Conservation (phyloP, 2,797 vertebrate genomes). For the Lindbergichthys nudifrons region DNA sequence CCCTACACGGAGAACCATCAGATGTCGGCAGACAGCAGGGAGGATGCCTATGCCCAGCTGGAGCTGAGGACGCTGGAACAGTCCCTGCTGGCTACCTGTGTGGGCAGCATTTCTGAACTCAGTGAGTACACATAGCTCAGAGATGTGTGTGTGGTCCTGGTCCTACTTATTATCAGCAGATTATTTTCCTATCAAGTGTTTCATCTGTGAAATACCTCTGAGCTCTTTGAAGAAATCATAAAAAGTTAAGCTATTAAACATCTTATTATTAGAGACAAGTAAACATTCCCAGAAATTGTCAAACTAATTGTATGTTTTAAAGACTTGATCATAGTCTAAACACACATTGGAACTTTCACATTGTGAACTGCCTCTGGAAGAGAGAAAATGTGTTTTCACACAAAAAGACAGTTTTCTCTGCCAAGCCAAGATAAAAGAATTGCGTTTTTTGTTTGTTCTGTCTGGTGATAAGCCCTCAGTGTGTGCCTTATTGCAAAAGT, state of each 20-base stretch:
- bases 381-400: conserved; percentile 8
- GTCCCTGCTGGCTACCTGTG: conserved; percentile 95
- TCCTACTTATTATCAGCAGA: conserved; percentile 2
- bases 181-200: conserved; percentile 7
- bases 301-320: conserved; percentile 3
- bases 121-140: conserved; percentile 85
- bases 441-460: conserved; percentile 4
- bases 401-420: conserved; percentile 24
- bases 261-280: conserved; percentile 4
- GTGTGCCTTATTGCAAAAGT: conserved; percentile 25
- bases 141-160: neutral
- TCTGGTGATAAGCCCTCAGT: conserved; percentile 18
- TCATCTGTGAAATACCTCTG: neutral
- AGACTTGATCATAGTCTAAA: conserved; percentile 1
- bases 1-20: conserved; percentile 93
- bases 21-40: conserved; percentile 86
- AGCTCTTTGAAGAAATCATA: conserved; percentile 3
- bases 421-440: conserved; percentile 19
- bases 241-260: neutral
- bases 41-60: conserved; percentile 94
- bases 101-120: conserved; percentile 98
- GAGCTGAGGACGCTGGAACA: conserved; percentile 97
- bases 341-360: conserved; percentile 2
- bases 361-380: neutral
- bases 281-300: conserved; percentile 7